Base-by-base conservation (phyloP, 2,888 invertebrate genomes). In the Euclidia mi region DNA sequence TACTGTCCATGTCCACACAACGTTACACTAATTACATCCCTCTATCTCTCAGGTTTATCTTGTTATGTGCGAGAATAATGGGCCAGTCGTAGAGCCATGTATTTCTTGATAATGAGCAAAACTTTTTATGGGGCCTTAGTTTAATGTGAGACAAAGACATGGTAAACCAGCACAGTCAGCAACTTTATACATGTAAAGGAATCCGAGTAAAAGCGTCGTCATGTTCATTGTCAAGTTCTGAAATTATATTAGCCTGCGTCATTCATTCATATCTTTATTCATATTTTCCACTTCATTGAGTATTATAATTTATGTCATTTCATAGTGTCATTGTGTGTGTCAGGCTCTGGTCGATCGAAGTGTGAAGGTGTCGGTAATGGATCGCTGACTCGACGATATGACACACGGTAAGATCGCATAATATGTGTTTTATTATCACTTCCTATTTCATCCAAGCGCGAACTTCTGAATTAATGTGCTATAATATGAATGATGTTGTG, bases 351-450 rank as follows among this genome's bases (percentile, higher is more conserved):
- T 41, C 38, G 49, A 47, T 34, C 43, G 35, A 52, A 58, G 57
- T 43, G 51, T 47, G 56, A 7, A 31, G 51, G 20, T 25, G 20
- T 3, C 25, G 53, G 12, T 48, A 42, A 71, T 65, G 78, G 77
- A 67, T 68, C 56, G 76, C 65, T 65, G 65, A 74, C 71, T 57
- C 50, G 62, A 61, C 66, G 56, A 67, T 71, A 57, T 55, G 64
- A 62, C 64, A 56, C 64, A 64, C 56, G 65, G 65, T 67, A 71
- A 69, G 70, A 59, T 72, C 81, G 78, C 87, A 89, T 83, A n/a
- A n/a, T n/a, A 87, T 89, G 88, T 82, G 79, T 87, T 90, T 90
- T 90, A 85, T 80, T 82, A 81, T 81, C 80, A 65, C 72, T 75
- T 69, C 76, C 76, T 66, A 67, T 69, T 68, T 70, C 57, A 69